phyloP scores from a whole-genome alignment of 2,888 invertebrate species.

The Uloborus plumipes region DNA sequence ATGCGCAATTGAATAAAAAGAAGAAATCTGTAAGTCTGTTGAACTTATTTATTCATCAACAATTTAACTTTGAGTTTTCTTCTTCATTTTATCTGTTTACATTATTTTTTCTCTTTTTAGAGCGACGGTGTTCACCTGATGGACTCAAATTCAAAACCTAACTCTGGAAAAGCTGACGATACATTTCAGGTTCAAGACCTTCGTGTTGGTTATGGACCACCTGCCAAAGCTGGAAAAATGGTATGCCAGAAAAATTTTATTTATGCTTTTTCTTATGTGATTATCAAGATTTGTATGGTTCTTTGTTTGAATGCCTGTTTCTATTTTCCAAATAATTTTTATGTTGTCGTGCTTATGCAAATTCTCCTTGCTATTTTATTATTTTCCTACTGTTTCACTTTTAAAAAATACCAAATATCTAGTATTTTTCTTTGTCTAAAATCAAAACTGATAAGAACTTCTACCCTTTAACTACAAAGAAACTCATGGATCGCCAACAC shows the following conservation, averaged over 20 bases:
- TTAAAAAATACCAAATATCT: too few species aligned
- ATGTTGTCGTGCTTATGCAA: too few species aligned
- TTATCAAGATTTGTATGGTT: too few species aligned
- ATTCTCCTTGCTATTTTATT: too few species aligned
- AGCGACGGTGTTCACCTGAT: background rate
- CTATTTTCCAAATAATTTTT: too few species aligned
- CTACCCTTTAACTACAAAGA: too few species aligned
- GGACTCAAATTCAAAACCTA: background rate
- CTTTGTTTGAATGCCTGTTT: too few species aligned
- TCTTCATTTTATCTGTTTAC: background rate
- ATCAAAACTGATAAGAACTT: too few species aligned
- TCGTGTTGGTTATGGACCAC: conserved; percentile 82
- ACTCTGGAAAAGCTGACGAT: conserved; percentile 72
- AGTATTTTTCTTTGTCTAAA: too few species aligned
- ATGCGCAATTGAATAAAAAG: too few species aligned
- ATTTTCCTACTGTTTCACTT: too few species aligned
- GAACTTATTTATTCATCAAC: background rate
- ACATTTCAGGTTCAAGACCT: conserved; percentile 86
- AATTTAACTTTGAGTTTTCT: background rate
- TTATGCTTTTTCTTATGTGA: background rate
- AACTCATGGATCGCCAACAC: too few species aligned
- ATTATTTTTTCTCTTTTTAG: background rate
- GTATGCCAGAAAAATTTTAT: conserved; percentile 69
- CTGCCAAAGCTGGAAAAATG: conserved; percentile 83
- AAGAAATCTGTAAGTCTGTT: conserved; percentile 1